Evolutionary conservation across 2,888 invertebrate species (phyloP).

Genomic region (Phengaris alcon): DNA sequence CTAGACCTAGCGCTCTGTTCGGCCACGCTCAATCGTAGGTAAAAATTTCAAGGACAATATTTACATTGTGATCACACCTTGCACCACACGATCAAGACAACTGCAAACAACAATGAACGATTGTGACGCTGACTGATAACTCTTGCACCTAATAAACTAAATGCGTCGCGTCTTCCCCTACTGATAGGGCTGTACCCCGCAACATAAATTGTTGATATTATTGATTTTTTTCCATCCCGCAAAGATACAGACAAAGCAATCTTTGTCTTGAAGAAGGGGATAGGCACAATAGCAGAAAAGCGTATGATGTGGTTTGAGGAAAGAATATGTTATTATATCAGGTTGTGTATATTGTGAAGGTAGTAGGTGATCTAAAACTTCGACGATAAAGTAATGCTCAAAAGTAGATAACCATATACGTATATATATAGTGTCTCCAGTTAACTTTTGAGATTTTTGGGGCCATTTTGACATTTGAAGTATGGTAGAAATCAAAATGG

Average conservation of each 20-base stretch:
- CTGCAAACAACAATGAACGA: slow-evolving; percentile 67
- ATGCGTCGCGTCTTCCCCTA: slow-evolving; percentile 49
- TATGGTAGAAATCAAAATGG: no score
- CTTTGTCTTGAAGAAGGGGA: slow-evolving; percentile 20
- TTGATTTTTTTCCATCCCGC: slow-evolving; percentile 14
- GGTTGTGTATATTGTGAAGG: no score
- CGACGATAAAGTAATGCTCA: no score
- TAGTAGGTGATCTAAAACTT: no score
- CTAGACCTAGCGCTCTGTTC: no score
- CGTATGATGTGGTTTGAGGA: background rate
- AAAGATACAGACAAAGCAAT: slow-evolving; percentile 14
- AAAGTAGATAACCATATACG: no score
- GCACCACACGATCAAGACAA: slow-evolving; percentile 41
- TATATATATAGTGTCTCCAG: no score
- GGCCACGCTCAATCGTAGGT: no score
- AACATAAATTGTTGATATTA: slow-evolving; percentile 7
- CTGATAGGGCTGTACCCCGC: slow-evolving; percentile 1
- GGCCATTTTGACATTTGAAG: no score
- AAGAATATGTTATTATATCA: background rate
- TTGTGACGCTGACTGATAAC: slow-evolving; percentile 69
- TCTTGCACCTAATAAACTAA: slow-evolving; percentile 73
- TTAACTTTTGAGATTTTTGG: background rate
- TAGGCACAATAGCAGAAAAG: background rate
- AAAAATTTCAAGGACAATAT: no score
- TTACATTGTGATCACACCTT: slow-evolving; percentile 34